Percentiles rank a stretch among this genome's conserved stretches.
phyloP scores from a whole-genome alignment of 2,113 vertebrate species.

The Ochotona princeps region DNA sequence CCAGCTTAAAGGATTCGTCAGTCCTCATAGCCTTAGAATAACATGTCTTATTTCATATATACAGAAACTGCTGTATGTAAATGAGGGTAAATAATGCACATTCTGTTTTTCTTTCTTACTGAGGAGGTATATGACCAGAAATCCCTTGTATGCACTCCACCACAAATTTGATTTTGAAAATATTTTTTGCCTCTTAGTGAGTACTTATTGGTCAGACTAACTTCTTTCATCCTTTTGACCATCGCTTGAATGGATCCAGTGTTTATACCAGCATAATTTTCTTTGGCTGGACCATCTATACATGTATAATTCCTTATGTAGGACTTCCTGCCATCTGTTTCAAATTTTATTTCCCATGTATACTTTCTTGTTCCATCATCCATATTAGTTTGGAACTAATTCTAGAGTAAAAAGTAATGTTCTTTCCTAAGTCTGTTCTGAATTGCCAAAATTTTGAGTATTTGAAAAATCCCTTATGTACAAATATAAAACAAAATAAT shows the following conservation, averaged over 20 bases:
- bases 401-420: conserved; percentile 78
- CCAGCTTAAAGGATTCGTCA: neutral
- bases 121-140: neutral
- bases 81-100: conserved; percentile 22
- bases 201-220: conserved; percentile 54
- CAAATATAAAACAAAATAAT: neutral
- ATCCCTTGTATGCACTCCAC: neutral
- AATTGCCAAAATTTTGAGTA: conserved; percentile 17
- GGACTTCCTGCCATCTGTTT: conserved; percentile 86
- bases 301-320: conserved; percentile 69
- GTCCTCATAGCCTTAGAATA: neutral
- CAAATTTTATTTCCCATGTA: conserved; percentile 82
- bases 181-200: conserved; percentile 46
- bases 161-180: conserved; percentile 47
- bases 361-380: conserved; percentile 82
- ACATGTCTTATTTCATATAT: neutral
- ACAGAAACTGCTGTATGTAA: conserved; percentile 40
- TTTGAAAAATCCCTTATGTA: conserved; percentile 28
- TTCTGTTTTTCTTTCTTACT: conserved; percentile 39
- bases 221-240: conserved; percentile 55
- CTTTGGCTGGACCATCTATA: conserved; percentile 71
- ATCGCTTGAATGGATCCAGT: conserved; percentile 80
- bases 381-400: conserved; percentile 84
- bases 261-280: conserved; percentile 80
- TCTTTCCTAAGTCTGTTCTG: conserved; percentile 57